These are phyloP conservation scores for Epizoanthus illoricatus DNA, from an alignment of 92 coral and sea anemone species.

Conservation along the genomic window DNA sequence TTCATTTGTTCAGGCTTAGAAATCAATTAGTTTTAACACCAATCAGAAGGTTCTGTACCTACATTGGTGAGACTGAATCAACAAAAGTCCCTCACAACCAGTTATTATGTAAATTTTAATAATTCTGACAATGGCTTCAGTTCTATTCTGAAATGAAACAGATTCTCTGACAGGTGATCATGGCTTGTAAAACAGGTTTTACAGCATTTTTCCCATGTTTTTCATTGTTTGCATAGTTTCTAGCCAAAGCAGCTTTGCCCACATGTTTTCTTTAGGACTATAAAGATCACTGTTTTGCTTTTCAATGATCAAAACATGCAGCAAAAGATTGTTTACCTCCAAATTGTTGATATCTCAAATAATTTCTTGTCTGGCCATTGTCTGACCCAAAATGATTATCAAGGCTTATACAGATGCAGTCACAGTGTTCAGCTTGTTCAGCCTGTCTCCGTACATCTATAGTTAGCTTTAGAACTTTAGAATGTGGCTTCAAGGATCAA, in stretches of 20 bases:
- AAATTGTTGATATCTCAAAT: conserved; percentile 16
- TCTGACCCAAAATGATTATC: conserved; percentile 1
- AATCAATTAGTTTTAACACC: neutral
- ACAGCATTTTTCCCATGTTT: conserved; percentile 52
- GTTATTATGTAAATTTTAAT: neutral
- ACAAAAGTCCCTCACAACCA: neutral
- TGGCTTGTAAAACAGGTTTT: conserved; percentile 28
- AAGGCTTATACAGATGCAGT: conserved; percentile 19
- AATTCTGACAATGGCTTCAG: neutral
- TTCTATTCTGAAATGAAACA: neutral
- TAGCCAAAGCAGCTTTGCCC: no score
- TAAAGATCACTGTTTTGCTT: neutral
- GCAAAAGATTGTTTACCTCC: conserved; percentile 27
- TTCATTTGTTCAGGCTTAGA: neutral
- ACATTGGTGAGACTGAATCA: neutral
- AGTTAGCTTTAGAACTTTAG: conserved; percentile 34
- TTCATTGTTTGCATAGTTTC: conserved; percentile 64
- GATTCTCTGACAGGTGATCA: conserved; percentile 35
- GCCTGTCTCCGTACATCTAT: conserved; percentile 29
- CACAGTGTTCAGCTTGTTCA: conserved; percentile 24
- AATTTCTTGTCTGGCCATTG: conserved; percentile 17
- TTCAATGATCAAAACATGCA: neutral
- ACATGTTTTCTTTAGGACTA: neutral
- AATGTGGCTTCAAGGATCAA: conserved; percentile 30
- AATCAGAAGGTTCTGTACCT: neutral